Conservation (phyloP, 2,113 vertebrate species). For the Geothlypis trichas region DNA sequence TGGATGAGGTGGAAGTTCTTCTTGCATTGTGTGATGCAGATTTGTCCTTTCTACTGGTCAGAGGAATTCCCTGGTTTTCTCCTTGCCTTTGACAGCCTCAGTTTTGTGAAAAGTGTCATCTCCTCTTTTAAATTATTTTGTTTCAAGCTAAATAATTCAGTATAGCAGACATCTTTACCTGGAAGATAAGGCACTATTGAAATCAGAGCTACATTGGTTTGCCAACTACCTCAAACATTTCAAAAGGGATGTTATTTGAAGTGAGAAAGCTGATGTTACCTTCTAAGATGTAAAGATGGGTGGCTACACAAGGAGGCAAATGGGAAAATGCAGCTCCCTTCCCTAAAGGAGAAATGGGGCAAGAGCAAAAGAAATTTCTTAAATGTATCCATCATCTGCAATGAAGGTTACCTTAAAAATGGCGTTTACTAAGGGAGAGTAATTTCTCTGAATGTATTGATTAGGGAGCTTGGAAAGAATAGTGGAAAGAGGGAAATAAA, state of each 20-base stretch:
- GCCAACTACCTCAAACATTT: background rate
- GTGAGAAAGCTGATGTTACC: background rate
- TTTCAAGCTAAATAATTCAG: background rate
- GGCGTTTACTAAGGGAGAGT: background rate
- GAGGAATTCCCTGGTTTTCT: background rate
- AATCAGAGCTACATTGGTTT: background rate
- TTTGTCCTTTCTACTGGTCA: background rate
- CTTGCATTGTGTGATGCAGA: rapidly evolving
- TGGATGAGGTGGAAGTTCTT: background rate
- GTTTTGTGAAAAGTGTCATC: background rate
- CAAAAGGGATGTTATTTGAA: background rate
- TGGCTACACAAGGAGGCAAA: background rate
- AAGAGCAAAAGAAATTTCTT: background rate
- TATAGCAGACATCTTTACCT: background rate
- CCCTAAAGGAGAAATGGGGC: background rate
- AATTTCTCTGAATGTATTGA: background rate
- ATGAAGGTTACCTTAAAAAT: background rate
- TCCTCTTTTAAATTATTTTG: background rate
- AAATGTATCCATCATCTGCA: background rate
- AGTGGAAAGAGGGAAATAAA: background rate
- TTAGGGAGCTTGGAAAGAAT: background rate
- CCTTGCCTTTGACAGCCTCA: background rate
- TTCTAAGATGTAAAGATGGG: background rate
- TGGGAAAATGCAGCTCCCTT: background rate
- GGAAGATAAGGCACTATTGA: background rate